These are phyloP conservation scores for Ambastaia sidthimunki DNA, from an alignment of 2,797 vertebrate genomes.

Conservation along the genomic window DNA sequence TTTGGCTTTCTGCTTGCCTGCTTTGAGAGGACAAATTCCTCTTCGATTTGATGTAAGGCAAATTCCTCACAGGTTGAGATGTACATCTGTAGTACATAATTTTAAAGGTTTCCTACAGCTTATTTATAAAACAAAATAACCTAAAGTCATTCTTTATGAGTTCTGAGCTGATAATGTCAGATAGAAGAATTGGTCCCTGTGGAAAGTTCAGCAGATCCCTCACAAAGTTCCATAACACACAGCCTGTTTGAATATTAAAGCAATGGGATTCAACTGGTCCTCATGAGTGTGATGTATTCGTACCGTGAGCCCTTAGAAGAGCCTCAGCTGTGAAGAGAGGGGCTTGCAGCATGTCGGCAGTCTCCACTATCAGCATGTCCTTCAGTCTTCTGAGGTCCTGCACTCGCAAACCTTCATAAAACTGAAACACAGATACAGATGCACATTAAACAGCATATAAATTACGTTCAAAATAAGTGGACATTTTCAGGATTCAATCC, in stretches of 20 bases:
- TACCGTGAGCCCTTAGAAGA: conserved; percentile 96
- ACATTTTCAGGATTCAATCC: background rate
- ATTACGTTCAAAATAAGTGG: background rate
- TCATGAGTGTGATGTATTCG: background rate
- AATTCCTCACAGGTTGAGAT: background rate
- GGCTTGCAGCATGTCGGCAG: conserved; percentile 98
- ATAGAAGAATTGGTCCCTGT: too few relatives aligned
- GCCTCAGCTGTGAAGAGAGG: conserved; percentile 98
- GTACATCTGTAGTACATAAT: too few relatives aligned
- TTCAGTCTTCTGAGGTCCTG: conserved; percentile 95
- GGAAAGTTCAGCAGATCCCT: too few relatives aligned
- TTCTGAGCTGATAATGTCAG: too few relatives aligned
- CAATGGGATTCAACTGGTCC: background rate
- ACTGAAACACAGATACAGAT: conserved; percentile 71
- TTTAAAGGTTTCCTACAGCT: background rate
- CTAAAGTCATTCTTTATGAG: too few relatives aligned
- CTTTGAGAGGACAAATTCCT: background rate
- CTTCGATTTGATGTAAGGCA: background rate
- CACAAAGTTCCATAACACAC: too few relatives aligned
- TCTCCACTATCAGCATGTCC: conserved; percentile 99
- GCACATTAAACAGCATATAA: background rate
- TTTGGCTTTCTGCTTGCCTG: background rate
- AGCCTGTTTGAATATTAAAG: too few relatives aligned
- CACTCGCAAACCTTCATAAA: conserved; percentile 92
- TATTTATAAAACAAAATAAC: background rate